phyloP scores from a whole-genome alignment of 2,113 vertebrate species.

The human region DNA sequence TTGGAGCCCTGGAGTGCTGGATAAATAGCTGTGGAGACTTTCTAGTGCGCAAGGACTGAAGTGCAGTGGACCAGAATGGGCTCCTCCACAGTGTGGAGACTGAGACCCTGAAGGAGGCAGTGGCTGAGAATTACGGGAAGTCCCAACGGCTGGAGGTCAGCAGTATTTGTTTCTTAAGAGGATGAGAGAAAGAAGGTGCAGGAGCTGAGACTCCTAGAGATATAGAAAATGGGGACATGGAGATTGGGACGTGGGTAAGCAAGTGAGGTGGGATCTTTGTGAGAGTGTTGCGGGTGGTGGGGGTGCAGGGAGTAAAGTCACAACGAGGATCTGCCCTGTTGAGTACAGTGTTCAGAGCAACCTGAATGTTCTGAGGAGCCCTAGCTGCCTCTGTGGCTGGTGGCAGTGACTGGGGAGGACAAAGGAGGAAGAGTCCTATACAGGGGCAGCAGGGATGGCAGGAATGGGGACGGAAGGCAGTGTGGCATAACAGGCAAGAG shows the following conservation, averaged over 20 bases:
- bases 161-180: background rate
- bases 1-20: background rate
- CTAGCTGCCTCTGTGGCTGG: background rate
- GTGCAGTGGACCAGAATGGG: background rate
- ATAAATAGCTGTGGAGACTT: background rate
- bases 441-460: background rate
- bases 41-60: background rate
- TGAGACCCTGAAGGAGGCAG: background rate
- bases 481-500: background rate
- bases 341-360: background rate
- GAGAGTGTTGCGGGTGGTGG: background rate
- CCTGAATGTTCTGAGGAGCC: background rate
- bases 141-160: background rate
- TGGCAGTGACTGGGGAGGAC: background rate
- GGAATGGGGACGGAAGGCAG: background rate
- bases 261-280: background rate
- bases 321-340: background rate
- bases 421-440: background rate
- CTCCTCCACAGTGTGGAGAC: background rate
- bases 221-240: background rate
- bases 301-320: background rate
- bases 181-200: background rate
- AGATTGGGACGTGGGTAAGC: background rate
- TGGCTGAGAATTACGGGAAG: background rate
- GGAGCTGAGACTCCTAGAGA: background rate